These are phyloP conservation scores for Hemithea aestivaria DNA, from an alignment of 2,888 invertebrate species.

Conservation along the genomic window DNA sequence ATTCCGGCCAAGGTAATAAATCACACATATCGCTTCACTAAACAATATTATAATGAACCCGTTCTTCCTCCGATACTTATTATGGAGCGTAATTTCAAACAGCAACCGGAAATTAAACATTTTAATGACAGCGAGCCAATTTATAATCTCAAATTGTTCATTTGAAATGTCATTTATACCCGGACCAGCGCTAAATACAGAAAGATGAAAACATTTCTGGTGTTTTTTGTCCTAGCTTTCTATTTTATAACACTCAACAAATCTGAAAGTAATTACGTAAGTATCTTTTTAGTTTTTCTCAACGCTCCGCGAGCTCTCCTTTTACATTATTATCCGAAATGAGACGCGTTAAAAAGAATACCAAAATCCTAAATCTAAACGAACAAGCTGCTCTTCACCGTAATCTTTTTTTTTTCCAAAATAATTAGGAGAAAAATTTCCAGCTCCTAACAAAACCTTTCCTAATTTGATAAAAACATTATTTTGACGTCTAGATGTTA, in stretches of 20 bases:
- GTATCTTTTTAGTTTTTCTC: constrained; percentile 1
- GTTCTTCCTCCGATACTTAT: constrained; percentile 29
- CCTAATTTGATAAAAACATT: too few relatives aligned
- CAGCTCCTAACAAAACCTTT: too few relatives aligned
- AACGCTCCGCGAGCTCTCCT: too few relatives aligned
- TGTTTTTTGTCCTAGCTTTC: constrained; percentile 4
- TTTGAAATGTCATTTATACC: constrained; percentile 9
- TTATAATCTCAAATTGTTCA: constrained; percentile 7
- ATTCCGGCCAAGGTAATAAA: constrained; percentile 8
- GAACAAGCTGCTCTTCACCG: too few relatives aligned
- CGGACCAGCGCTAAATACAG: not conserved
- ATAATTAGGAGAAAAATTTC: too few relatives aligned
- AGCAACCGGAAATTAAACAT: constrained; percentile 48
- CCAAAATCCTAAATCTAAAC: too few relatives aligned
- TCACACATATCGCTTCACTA: constrained; percentile 25
- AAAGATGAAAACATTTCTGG: constrained; percentile 3
- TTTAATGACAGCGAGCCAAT: constrained; percentile 30
- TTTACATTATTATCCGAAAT: too few relatives aligned
- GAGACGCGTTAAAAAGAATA: too few relatives aligned
- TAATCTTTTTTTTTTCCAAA: too few relatives aligned
- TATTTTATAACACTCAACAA: constrained; percentile 6
- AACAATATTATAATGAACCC: constrained; percentile 27
- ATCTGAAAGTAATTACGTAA: constrained; percentile 16
- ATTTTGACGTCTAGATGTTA: too few relatives aligned
- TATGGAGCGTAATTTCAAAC: constrained; percentile 30